Base-by-base conservation (phyloP, 2,888 invertebrate species). In the Lasioglossum oenotherae region DNA sequence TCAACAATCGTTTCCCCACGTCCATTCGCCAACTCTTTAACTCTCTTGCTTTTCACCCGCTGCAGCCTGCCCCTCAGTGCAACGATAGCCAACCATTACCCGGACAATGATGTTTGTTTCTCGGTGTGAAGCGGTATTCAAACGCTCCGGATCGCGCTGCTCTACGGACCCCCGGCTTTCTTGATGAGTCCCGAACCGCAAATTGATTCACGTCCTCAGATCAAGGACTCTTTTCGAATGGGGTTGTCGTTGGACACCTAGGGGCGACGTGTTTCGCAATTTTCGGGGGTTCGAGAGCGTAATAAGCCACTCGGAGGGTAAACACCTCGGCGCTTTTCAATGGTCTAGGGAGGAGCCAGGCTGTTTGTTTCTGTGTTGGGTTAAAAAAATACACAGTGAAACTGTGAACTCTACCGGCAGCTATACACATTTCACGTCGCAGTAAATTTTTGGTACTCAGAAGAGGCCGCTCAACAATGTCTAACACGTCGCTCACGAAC, bases 1-100 rank as follows among this genome's bases (percentile, higher is more conserved):
- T 92, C 91, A 86, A 92, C 82, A 71, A 77, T 80, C 80, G 87
- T 80, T 44, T 49, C 46, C 44, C 49, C 72, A 44, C 57, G 64
- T 73, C 46, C 49, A 74, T 79, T 38, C 76, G 67, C 35, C 41
- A 31, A 19, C 35, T 44, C 69, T 60, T 60, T 67, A 75, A 44
- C 27, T 57, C 57, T 67, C 27, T 16, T 3, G 64, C 19, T 57
- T 57, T 57, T 57, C 57, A n/a, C 57, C 57, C 57, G n/a, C n/a
- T 23, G 57, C 57, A n/a, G 57, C n/a, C n/a, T 57, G 57, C 53
- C 60, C 71, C n/a, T 57, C 41, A 60, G 60, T 57, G 74, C 81
- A 57, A 74, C 67, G 80, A 74, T 53, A 31, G 38, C 74, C 74
- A 46, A 16, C 67, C 35, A 69, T 72, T 49, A 64, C 12, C 60